A percentile compares a stretch with the other conserved stretches of the same genome.
Conservation (phyloP, 2,797 vertebrate species). For the Ctenosaura bakeri region DNA sequence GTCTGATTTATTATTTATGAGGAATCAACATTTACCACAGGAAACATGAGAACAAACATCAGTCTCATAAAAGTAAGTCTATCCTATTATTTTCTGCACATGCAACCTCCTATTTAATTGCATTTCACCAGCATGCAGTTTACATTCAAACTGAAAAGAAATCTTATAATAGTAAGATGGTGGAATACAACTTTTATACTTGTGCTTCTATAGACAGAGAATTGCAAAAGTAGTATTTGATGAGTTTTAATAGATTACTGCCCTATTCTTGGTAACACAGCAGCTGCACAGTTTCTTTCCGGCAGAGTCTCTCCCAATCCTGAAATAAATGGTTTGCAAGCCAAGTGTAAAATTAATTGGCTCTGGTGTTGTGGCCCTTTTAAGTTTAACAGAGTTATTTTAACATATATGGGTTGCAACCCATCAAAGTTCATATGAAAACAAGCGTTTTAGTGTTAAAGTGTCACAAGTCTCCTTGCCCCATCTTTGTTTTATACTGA, state of each 20-base stretch:
- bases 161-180: not conserved
- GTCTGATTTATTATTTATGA: conserved; percentile 32
- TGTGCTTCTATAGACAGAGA: conserved; percentile 16
- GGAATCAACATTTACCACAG: conserved; percentile 3
- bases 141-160: conserved; percentile 17
- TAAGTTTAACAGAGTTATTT: too few relatives aligned
- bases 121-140: not conserved
- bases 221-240: not conserved
- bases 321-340: not conserved
- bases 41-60: not conserved
- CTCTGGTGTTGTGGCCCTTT: too few relatives aligned
- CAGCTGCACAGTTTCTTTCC: not conserved
- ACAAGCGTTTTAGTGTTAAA: too few relatives aligned
- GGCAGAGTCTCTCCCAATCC: not conserved
- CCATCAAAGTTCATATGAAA: too few relatives aligned
- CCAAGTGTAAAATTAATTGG: not conserved
- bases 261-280: not conserved
- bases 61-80: conserved; percentile 7
- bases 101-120: not conserved
- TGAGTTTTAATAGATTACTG: not conserved
- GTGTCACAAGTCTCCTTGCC: too few relatives aligned
- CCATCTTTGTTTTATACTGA: too few relatives aligned
- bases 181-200: not conserved
- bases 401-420: too few relatives aligned
- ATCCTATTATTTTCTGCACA: conserved; percentile 19